Evolutionary conservation across 2,888 invertebrate genomes (phyloP), one percentile per base, ranked within the genome.

Genomic region (Rhogogaster chlorosoma): DNA sequence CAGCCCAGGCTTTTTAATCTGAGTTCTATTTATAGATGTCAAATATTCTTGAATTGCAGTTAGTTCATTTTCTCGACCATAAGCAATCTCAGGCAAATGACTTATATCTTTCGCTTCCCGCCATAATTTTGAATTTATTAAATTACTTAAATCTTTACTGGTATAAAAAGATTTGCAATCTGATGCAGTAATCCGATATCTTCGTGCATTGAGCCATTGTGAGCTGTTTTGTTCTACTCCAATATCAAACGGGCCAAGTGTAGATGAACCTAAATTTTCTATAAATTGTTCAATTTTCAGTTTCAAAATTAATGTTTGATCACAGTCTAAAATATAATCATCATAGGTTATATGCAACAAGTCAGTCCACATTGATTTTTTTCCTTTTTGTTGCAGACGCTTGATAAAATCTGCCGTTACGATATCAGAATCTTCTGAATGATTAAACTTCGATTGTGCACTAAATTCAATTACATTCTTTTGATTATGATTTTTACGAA

Each of bases 161-260:
- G 84, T 84, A 75, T 42, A 85, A 67, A 75, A 85, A 18, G 38
- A 9, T 75, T 85, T 85, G 29, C 73, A 53, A 10, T 84, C 85
- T 38, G 85, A 75, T 84, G 85, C 84, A 36, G 73, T 71, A n/a
- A 85, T 85, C n/a, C 85, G 53, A 15, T 53, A 53, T 75, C 73
- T 57, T 73, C 61, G 22, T 73, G n/a, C 36, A 85, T 67, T 73
- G 73, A 75, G 70, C 75, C 73, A 75, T 36, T 84, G 53, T 15
- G 32, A 29, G 42, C 75, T 32, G 38, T 73, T 75, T 84, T 84
- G 71, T 85, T 67, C 73, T n/a, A 83, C 45, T 22, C 71, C 57
- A 32, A 75, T 77, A 22, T 77, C 75, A 77, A 84, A 15, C 36
- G 84, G 53, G 18, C 85, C 53, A 70, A 36, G 18, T 26, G 29